Evolutionary conservation across 2,888 invertebrate species (phyloP).

Genomic region (Pteria penguin): DNA sequence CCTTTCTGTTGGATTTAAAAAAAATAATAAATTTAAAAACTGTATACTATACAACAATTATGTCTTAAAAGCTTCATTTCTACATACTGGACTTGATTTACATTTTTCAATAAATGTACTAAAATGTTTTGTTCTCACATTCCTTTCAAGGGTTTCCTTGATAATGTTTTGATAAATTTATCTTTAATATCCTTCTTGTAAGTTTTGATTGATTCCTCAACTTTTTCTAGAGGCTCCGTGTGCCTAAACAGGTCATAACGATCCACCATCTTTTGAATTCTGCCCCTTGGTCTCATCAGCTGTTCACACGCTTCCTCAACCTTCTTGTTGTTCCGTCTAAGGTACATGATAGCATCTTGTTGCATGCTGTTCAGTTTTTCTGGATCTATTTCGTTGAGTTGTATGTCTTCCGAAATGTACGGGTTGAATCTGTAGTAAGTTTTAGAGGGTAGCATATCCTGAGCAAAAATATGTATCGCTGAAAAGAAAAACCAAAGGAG

Average conservation of each 20-base stretch:
- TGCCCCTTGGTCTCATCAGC: conserved; percentile 56
- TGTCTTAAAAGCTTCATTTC: no score
- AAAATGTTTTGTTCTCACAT: no score
- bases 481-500: no score
- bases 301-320: conserved; percentile 75
- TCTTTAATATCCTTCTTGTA: neutral
- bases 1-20: no score
- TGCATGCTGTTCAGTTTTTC: conserved; percentile 86
- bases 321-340: conserved; percentile 89
- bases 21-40: no score
- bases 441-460: conserved; percentile 82
- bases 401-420: conserved; percentile 88
- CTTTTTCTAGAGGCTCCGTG: neutral
- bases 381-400: conserved; percentile 89
- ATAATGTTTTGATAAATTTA: no score
- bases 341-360: conserved; percentile 89
- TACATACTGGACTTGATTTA: no score
- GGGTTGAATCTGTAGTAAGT: conserved; percentile 93
- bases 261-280: conserved; percentile 62
- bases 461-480: conserved; percentile 84
- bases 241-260: conserved; percentile 32
- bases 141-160: no score
- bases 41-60: no score
- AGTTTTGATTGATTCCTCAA: neutral
- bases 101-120: no score